Percentiles rank a stretch among this genome's conserved stretches.
These are phyloP conservation scores for Amblyopsis rosae DNA, from an alignment of 2,113 vertebrate species.

Conservation along the genomic window DNA sequence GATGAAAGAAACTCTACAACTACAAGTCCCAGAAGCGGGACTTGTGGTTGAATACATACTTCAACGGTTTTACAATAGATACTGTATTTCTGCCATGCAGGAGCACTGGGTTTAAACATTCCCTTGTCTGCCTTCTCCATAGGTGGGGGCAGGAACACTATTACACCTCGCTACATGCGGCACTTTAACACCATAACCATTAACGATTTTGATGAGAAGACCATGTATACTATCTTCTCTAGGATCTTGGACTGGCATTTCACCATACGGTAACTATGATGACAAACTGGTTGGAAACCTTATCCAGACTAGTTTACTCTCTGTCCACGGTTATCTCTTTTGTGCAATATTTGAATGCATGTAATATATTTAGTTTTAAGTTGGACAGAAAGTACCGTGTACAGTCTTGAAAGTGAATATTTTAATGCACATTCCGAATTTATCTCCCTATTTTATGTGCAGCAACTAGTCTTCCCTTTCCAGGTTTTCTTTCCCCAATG, in stretches of 20 bases:
- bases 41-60: too few species aligned
- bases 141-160: conserved; percentile 89
- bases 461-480: conserved; percentile 14
- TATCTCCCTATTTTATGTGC: neutral
- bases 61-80: too few species aligned
- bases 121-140: conserved; percentile 4
- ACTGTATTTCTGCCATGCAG: too few species aligned
- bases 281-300: neutral
- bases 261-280: conserved; percentile 66
- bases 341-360: too few species aligned
- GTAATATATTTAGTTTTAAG: neutral
- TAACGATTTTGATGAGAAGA: conserved; percentile 88
- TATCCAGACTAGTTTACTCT: neutral
- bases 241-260: conserved; percentile 89
- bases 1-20: too few species aligned
- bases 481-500: conserved; percentile 82
- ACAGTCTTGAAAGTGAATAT: too few species aligned
- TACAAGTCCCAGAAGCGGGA: too few species aligned
- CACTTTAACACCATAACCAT: conserved; percentile 91
- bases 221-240: conserved; percentile 90
- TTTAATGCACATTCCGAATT: neutral
- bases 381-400: too few species aligned
- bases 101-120: neutral
- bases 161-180: conserved; percentile 86
- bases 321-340: neutral